Evolutionary conservation across 2,888 invertebrate genomes (phyloP).

Genomic region (Ophonus ardosiacus): DNA sequence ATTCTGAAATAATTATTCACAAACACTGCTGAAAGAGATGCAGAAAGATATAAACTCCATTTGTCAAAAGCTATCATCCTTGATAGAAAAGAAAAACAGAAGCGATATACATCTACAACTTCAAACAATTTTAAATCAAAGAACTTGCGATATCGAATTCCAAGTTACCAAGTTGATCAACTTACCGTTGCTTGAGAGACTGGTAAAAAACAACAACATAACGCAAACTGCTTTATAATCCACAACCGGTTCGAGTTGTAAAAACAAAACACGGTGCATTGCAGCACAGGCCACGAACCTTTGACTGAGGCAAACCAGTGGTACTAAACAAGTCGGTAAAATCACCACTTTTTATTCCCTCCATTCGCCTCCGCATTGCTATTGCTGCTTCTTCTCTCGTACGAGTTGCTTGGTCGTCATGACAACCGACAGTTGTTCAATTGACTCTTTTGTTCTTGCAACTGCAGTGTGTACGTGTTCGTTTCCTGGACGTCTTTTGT

Average conservation of each 20-base stretch:
- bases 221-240: constrained; percentile 45
- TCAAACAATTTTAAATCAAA: constrained; percentile 26
- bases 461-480: not conserved
- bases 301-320: constrained; percentile 15
- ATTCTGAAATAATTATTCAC: not conserved
- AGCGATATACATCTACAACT: not conserved
- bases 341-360: constrained; percentile 36
- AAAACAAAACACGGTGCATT: constrained; percentile 42
- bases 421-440: constrained; percentile 25
- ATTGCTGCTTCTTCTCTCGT: constrained; percentile 23
- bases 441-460: constrained; percentile 30
- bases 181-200: constrained; percentile 29
- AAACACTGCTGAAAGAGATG: not conserved
- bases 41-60: not conserved
- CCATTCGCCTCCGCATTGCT: constrained; percentile 3
- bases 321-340: constrained; percentile 32
- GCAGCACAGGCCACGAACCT: constrained; percentile 37
- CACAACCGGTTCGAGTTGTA: constrained; percentile 46
- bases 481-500: constrained; percentile 16
- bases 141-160: constrained; percentile 22
- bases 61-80: not conserved
- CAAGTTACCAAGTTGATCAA: constrained; percentile 39
- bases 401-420: constrained; percentile 10
- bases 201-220: constrained; percentile 27
- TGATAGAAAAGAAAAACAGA: not conserved